A percentile compares a stretch with the other conserved stretches of the same genome.
Conservation (phyloP, 2,797 vertebrate genomes). For the Leuciscus waleckii region DNA sequence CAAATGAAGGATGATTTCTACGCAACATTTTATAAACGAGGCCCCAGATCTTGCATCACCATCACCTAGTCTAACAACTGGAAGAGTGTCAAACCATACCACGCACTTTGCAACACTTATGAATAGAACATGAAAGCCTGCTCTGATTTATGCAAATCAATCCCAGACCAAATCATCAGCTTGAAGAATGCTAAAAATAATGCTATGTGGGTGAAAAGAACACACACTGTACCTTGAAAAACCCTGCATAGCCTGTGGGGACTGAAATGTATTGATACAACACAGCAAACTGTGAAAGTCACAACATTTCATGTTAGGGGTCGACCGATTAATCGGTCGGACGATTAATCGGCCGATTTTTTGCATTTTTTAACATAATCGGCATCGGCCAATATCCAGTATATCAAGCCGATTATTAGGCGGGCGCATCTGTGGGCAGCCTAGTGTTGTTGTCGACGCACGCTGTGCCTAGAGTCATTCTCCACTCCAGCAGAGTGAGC, state of each 20-base stretch:
- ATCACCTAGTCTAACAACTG: slow-evolving; percentile 22
- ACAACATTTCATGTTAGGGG: background rate
- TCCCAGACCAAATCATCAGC: slow-evolving; percentile 29
- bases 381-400: too few species aligned
- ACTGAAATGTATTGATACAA: background rate
- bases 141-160: slow-evolving; percentile 35
- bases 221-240: slow-evolving; percentile 24
- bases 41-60: background rate
- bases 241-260: background rate
- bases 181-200: slow-evolving; percentile 15
- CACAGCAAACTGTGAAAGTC: background rate
- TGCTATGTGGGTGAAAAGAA: slow-evolving; percentile 26
- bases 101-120: background rate
- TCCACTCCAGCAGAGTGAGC: too few species aligned
- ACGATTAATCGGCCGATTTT: too few species aligned
- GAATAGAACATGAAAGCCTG: slow-evolving; percentile 15
- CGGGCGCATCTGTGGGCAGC: too few species aligned
- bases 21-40: background rate
- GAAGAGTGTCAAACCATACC: slow-evolving; percentile 22
- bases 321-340: too few species aligned
- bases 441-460: too few species aligned
- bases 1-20: background rate
- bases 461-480: too few species aligned
- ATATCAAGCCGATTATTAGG: too few species aligned
- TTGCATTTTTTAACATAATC: too few species aligned